Percentiles rank a stretch among this genome's conserved stretches.
These are phyloP conservation scores for Oreochromis aureus DNA, from an alignment of 2,113 vertebrate genomes.

Conservation along the genomic window DNA sequence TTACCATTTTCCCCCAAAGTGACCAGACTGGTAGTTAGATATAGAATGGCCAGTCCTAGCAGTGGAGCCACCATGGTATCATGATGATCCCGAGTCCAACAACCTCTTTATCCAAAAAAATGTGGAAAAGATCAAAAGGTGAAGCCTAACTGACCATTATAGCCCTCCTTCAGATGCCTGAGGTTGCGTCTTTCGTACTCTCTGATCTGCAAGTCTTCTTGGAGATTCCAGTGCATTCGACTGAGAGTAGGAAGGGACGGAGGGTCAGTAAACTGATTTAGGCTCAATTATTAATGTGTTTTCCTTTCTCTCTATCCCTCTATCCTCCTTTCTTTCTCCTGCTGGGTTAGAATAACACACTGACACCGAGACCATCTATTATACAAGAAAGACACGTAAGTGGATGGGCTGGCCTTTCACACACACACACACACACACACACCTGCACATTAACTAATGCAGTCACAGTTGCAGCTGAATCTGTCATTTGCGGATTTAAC, in stretches of 20 bases:
- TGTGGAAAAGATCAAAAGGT: neutral
- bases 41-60: constrained; percentile 48
- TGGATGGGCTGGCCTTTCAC: constrained; percentile 25
- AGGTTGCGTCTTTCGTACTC: neutral
- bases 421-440: neutral
- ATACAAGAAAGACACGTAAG: constrained; percentile 21
- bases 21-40: constrained; percentile 23
- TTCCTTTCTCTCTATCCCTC: constrained; percentile 48
- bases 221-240: constrained; percentile 39
- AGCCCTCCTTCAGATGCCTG: neutral
- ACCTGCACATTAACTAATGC: neutral
- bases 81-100: constrained; percentile 57
- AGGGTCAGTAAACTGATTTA: constrained; percentile 65
- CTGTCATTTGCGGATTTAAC: neutral
- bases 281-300: constrained; percentile 63
- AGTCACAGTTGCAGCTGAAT: neutral
- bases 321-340: constrained; percentile 27
- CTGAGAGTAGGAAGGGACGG: constrained; percentile 50
- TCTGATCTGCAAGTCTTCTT: neutral
- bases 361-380: constrained; percentile 57
- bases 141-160: neutral
- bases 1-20: constrained; percentile 27
- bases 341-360: constrained; percentile 56
- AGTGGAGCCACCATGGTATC: constrained; percentile 68
- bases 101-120: constrained; percentile 1